These are phyloP conservation scores for Cyprinus carpio DNA, from an alignment of 2,113 vertebrate species.

Conservation along the genomic window DNA sequence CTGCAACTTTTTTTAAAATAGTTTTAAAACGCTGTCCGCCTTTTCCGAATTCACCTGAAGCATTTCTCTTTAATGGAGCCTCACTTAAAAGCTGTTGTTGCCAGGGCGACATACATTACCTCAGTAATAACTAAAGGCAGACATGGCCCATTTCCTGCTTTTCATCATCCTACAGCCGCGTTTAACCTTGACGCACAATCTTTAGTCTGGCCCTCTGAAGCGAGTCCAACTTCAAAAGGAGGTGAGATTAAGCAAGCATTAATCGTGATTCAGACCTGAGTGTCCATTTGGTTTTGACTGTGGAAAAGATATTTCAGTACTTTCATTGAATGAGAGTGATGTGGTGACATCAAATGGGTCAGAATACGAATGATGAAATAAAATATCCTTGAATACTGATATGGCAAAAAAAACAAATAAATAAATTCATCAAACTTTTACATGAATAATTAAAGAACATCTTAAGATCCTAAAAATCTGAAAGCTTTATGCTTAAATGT, in stretches of 20 bases:
- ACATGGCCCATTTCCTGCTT: conserved; percentile 52
- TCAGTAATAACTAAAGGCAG: conserved; percentile 49
- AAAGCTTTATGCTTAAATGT: neutral
- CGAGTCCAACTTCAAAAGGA: conserved; percentile 48
- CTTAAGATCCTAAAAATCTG: neutral
- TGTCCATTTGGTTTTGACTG: conserved; percentile 10
- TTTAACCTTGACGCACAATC: conserved; percentile 50
- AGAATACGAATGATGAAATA: neutral
- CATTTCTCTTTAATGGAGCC: neutral
- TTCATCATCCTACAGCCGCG: conserved; percentile 48
- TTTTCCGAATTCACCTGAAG: neutral
- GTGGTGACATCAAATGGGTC: neutral
- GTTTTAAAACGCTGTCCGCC: neutral
- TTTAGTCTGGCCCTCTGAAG: conserved; percentile 39
- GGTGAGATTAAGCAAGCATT: conserved; percentile 47
- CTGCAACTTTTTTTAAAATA: neutral
- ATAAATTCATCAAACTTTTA: neutral
- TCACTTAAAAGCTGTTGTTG: conserved; percentile 45
- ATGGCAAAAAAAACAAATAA: neutral
- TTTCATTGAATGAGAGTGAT: conserved; percentile 42
- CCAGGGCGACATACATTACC: conserved; percentile 43
- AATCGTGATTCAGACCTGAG: conserved; percentile 21
- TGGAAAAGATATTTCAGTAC: conserved; percentile 32
- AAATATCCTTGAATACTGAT: neutral
- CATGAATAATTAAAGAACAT: neutral